Base-by-base conservation (phyloP, 2,113 vertebrate genomes). In the Rynchops niger region DNA sequence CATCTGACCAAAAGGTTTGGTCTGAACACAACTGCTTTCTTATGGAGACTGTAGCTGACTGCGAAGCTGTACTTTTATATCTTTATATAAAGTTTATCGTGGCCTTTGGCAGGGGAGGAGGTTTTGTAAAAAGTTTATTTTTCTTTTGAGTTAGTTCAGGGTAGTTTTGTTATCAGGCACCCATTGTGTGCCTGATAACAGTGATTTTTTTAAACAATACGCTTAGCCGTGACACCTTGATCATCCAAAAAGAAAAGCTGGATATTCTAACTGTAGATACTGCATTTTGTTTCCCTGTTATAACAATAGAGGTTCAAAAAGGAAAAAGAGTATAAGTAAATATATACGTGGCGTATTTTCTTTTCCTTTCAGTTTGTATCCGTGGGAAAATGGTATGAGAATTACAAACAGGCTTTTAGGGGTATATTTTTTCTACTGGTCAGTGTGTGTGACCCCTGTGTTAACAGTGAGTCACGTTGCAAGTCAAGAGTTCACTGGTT, bases 401-500 rank as follows among this genome's bases (percentile, higher is more conserved):
- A 79, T 82, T 88, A 29, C 69, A 79, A 36, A 71, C 26, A 59
- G 50, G 72, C 83, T 92, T 93, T 92, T 80, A 65, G 69, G 55
- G 93, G 30, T 26, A 29, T 89, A 82, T 94, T 95, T 97, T 97
- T 94, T 93, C 86, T 77, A 82, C 66, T 82, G 70, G 56, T 55
- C 86, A 69, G 73, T 79, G 53, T 88, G 71, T 81, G 40, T 93
- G 95, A 96, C 93, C 86, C 53, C 11, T 63, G 27, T 87, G 80
- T 91, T 93, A 92, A 82, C 84, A 92, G 62, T 47, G 77, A 89
- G 49, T 95, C 95, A 94, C 72, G 29, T 23, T 87, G 66, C 62
- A 87, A 95, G 91, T 89, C 91, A 87, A 38, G 66, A 96, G 74
- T 93, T 97, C 91, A 63, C 67, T 74, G 52, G 0, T 9, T 29